Evolutionary conservation across 2,888 invertebrate species (phyloP).

Genomic region (Serripes groenlandicus): DNA sequence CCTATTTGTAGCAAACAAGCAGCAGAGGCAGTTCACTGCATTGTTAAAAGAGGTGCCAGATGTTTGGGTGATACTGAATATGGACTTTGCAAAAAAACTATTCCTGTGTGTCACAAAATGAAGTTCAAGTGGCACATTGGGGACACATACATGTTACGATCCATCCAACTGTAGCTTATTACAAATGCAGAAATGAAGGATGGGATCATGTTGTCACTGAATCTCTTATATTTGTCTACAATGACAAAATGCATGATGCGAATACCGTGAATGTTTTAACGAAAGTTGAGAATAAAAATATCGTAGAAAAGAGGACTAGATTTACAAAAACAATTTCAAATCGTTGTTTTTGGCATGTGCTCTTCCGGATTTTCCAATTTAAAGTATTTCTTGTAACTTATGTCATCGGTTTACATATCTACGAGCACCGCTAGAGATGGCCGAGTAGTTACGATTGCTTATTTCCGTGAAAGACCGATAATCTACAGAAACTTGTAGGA

Average conservation of each 20-base stretch:
- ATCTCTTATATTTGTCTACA: constrained; percentile 53
- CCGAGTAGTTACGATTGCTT: too few relatives aligned
- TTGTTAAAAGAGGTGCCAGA: constrained; percentile 45
- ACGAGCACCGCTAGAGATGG: too few relatives aligned
- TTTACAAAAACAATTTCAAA: too few relatives aligned
- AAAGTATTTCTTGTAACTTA: too few relatives aligned
- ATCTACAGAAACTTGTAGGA: too few relatives aligned
- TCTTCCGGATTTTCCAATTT: too few relatives aligned
- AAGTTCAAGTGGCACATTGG: constrained; percentile 63
- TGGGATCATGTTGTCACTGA: constrained; percentile 53
- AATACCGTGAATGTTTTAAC: too few relatives aligned
- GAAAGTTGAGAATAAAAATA: too few relatives aligned
- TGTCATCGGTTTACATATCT: too few relatives aligned
- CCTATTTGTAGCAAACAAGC: constrained; percentile 53
- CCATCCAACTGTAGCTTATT: constrained; percentile 49
- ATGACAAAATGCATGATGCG: constrained; percentile 61
- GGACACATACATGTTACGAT: constrained; percentile 50
- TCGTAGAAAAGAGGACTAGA: too few relatives aligned
- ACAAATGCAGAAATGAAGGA: constrained; percentile 37
- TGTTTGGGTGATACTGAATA: constrained; percentile 37
- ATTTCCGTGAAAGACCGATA: too few relatives aligned
- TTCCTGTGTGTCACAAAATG: constrained; percentile 52
- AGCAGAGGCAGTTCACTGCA: constrained; percentile 41
- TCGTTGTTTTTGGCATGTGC: too few relatives aligned
- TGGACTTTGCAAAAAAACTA: constrained; percentile 65